Conservation (phyloP, 2,888 invertebrate species). For the Rhopalosiphum nymphaeae region DNA sequence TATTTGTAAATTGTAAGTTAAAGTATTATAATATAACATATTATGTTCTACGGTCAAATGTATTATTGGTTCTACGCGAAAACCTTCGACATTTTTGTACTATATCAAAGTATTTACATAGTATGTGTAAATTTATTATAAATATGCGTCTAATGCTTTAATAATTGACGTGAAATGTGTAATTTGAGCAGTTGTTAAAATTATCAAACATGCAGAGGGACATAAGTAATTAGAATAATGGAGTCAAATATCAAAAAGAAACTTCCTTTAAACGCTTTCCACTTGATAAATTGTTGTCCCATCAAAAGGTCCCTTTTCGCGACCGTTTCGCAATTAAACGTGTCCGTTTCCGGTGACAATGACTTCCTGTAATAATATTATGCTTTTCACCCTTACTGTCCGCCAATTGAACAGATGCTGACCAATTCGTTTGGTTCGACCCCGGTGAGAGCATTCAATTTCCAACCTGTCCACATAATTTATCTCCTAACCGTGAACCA, state of each 20-base stretch:
- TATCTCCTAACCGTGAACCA: conserved; percentile 21
- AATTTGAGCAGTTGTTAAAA: conserved; percentile 8
- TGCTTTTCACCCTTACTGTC: background rate
- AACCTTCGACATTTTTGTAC: background rate
- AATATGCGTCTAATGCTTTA: background rate
- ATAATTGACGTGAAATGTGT: conserved; percentile 8
- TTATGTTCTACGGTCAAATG: background rate
- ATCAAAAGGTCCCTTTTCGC: conserved; percentile 36
- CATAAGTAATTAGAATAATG: conserved; percentile 1
- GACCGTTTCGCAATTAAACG: conserved; percentile 46
- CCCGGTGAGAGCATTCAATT: conserved; percentile 37
- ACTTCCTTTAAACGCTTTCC: background rate
- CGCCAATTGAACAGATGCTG: conserved; percentile 28
- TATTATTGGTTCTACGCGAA: background rate
- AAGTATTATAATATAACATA: background rate
- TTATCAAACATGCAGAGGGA: background rate
- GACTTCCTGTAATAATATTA: conserved; percentile 55
- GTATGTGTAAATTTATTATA: background rate
- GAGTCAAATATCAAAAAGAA: conserved; percentile 21
- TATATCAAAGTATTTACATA: background rate
- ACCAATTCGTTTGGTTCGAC: background rate
- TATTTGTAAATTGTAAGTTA: background rate
- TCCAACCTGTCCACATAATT: conserved; percentile 52
- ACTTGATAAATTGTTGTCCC: conserved; percentile 36
- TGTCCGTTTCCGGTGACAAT: conserved; percentile 48